phyloP scores from a whole-genome alignment of 2,888 invertebrate genomes.

The Pardosa pseudoannulata region DNA sequence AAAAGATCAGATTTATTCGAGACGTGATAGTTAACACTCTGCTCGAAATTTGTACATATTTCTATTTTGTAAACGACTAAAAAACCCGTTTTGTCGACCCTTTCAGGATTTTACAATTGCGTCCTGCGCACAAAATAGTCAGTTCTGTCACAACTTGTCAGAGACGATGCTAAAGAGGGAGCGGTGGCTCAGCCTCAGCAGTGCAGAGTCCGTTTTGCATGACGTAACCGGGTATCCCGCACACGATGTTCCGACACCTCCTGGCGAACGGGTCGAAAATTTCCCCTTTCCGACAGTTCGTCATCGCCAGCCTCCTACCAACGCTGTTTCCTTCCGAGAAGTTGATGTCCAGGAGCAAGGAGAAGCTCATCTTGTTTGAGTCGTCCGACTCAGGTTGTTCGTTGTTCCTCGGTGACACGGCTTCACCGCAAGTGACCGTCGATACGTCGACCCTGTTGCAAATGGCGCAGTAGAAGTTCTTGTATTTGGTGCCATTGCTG shows the following conservation, averaged over 20 bases:
- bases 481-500: conserved; percentile 38
- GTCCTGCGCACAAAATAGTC: no score
- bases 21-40: no score
- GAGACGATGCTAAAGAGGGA: not conserved
- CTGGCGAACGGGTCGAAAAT: conserved; percentile 60
- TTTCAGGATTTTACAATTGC: no score
- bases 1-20: no score
- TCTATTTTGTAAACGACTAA: no score
- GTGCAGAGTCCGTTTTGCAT: conserved; percentile 45
- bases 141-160: no score
- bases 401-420: conserved; percentile 30
- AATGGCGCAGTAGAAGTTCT: conserved; percentile 62
- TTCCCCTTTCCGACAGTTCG: conserved; percentile 35
- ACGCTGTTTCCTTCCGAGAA: conserved; percentile 56
- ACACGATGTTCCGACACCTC: conserved; percentile 55
- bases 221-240: conserved; percentile 56
- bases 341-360: conserved; percentile 57
- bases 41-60: no score
- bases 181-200: conserved; percentile 20
- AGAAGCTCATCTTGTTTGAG: conserved; percentile 47
- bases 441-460: conserved; percentile 58
- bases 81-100: no score
- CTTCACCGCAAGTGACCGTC: conserved; percentile 38
- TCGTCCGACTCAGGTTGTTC: conserved; percentile 21
- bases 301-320: conserved; percentile 27